Conservation (phyloP, 2,797 vertebrate species). For the Forpus xanthops region DNA sequence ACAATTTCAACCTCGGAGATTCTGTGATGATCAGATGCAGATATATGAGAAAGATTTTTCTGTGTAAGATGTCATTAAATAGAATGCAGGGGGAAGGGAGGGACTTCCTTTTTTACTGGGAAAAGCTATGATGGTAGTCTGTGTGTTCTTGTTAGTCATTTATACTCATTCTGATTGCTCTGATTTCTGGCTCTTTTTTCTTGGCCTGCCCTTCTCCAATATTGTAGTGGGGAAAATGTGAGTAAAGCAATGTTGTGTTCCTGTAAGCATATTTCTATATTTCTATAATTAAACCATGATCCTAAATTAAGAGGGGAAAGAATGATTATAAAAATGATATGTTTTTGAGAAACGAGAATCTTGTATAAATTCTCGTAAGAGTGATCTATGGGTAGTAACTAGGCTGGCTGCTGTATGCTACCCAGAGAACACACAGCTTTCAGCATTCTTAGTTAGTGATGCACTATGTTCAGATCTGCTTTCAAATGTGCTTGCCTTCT, state of each 20-base stretch:
- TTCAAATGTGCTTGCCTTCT: not conserved
- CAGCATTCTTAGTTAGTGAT: not conserved
- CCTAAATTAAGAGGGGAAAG: not conserved
- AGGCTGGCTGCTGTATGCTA: not conserved
- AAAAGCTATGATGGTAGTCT: not conserved
- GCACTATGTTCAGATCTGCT: not conserved
- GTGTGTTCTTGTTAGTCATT: not conserved
- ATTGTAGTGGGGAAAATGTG: not conserved
- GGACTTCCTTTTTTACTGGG: not conserved
- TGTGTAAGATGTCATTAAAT: not conserved
- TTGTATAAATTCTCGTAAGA: not conserved
- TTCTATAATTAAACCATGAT: not conserved
- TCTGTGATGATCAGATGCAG: not conserved
- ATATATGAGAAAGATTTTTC: not conserved
- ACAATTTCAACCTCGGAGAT: not conserved
- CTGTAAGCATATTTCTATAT: not conserved
- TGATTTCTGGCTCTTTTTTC: constrained; percentile 11
- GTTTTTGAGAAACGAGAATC: not conserved
- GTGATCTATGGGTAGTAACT: not conserved
- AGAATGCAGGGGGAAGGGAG: fast-evolving
- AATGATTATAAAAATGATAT: not conserved
- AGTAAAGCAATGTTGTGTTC: not conserved
- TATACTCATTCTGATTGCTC: not conserved
- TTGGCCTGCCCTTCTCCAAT: not conserved
- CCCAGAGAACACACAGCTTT: not conserved